Conservation (phyloP, 1,140 invertebrate species). For the Propsilocerus akamusi region DNA sequence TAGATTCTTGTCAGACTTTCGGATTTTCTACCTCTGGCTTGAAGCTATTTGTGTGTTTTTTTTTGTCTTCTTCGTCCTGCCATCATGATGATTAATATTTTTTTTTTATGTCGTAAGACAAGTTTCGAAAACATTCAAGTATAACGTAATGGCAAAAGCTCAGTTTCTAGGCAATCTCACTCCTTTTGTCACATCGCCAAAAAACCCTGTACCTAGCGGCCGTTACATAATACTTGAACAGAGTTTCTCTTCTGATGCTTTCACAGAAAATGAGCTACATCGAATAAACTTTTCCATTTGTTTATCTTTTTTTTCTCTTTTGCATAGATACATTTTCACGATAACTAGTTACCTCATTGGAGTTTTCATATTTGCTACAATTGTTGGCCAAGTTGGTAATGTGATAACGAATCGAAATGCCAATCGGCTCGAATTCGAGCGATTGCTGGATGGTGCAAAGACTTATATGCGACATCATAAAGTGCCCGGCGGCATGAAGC, state of each 20-base stretch:
- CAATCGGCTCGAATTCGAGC: constrained; percentile 88
- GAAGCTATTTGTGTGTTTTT: too few relatives aligned
- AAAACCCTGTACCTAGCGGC: too few relatives aligned
- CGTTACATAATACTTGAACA: too few relatives aligned
- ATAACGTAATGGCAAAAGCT: too few relatives aligned
- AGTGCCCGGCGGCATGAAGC: constrained; percentile 86
- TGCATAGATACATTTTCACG: constrained; percentile 84
- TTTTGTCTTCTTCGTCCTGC: too few relatives aligned
- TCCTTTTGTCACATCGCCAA: too few relatives aligned
- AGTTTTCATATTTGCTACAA: constrained; percentile 96
- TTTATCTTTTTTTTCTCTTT: constrained; percentile 11
- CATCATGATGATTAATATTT: too few relatives aligned
- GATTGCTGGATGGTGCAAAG: constrained; percentile 86
- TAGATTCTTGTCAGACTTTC: background rate
- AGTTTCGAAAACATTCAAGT: background rate
- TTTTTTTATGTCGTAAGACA: background rate
- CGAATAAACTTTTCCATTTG: background rate
- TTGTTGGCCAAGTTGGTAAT: constrained; percentile 93
- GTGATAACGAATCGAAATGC: constrained; percentile 94
- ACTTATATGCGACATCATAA: constrained; percentile 95
- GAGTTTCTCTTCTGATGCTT: too few relatives aligned
- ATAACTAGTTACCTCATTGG: constrained; percentile 93
- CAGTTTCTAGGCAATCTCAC: too few relatives aligned
- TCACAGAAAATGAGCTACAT: too few relatives aligned
- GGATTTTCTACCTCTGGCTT: background rate